These are phyloP conservation scores for Heliconius cydno DNA, from an alignment of 2,888 invertebrate genomes.

Conservation along the genomic window DNA sequence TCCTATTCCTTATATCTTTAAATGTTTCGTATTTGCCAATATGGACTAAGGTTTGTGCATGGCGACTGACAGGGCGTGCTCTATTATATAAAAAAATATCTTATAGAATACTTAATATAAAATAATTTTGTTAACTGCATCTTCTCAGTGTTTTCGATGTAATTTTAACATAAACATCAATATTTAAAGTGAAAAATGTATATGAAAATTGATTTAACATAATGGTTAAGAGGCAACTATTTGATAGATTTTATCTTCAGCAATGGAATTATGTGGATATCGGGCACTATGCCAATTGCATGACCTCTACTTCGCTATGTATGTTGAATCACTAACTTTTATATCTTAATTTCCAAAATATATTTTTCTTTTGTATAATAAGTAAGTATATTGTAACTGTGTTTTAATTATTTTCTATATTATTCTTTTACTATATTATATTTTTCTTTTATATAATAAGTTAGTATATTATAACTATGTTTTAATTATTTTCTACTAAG, in stretches of 20 bases:
- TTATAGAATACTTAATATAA: conserved; percentile 6
- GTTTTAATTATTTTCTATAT: neutral
- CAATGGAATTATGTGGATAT: conserved; percentile 26
- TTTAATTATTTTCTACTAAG: neutral
- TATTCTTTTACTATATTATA: neutral
- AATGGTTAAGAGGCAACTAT: neutral
- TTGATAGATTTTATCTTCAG: conserved; percentile 7
- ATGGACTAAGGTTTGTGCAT: conserved; percentile 57
- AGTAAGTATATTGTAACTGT: neutral
- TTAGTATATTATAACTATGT: no score
- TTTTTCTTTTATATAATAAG: neutral
- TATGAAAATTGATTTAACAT: conserved; percentile 6
- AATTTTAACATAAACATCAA: neutral
- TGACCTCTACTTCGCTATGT: conserved; percentile 32
- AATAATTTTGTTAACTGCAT: conserved; percentile 7
- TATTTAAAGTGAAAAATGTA: neutral
- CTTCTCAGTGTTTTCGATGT: neutral
- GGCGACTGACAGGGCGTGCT: conserved; percentile 43
- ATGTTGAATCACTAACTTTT: conserved; percentile 27
- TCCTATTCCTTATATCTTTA: conserved; percentile 1
- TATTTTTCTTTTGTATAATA: neutral
- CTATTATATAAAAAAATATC: conserved; percentile 7
- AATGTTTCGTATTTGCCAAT: conserved; percentile 61
- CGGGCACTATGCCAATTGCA: conserved; percentile 41
- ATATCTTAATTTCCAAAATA: conserved; percentile 22